These are phyloP conservation scores for Sebastes iracundus DNA, from an alignment of 2,797 vertebrate genomes.

Conservation along the genomic window DNA sequence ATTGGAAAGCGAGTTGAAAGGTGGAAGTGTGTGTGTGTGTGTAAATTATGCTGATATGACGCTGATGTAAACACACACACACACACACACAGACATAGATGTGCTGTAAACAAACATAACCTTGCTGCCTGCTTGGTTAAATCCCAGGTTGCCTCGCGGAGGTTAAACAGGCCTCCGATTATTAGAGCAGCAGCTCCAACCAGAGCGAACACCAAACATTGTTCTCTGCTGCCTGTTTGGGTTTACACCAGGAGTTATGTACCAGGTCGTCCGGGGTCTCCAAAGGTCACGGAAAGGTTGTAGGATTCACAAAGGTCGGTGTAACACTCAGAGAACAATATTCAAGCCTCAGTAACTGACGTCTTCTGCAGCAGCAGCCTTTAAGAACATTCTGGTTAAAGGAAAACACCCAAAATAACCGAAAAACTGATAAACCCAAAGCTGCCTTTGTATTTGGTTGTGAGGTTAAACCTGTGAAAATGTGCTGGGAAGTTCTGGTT, in stretches of 20 bases:
- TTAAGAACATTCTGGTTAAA: not conserved
- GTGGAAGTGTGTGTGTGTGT: constrained; percentile 40
- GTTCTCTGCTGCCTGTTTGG: not conserved
- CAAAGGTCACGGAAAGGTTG: constrained; percentile 35
- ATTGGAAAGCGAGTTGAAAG: constrained; percentile 62
- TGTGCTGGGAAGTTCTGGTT: too few species aligned
- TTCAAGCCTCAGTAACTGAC: not conserved
- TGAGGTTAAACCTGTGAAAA: too few species aligned
- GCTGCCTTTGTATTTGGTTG: too few species aligned
- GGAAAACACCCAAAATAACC: not conserved
- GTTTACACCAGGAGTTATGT: constrained; percentile 24
- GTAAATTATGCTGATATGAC: constrained; percentile 70
- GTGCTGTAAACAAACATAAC: constrained; percentile 58
- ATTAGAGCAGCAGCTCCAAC: constrained; percentile 17
- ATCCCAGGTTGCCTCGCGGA: constrained; percentile 38
- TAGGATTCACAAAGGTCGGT: constrained; percentile 17
- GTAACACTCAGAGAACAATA: constrained; percentile 3
- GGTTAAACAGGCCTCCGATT: constrained; percentile 55
- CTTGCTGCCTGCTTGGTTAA: constrained; percentile 39
- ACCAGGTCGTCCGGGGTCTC: constrained; percentile 5
- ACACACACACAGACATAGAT: constrained; percentile 7
- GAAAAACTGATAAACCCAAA: too few species aligned
- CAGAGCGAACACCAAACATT: not conserved
- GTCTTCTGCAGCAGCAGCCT: not conserved
- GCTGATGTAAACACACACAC: constrained; percentile 57